A percentile compares a stretch with the other conserved stretches of the same genome.
Evolutionary conservation across 92 coral and sea anemone species (phyloP).

Genomic region (Phymanthus crucifer): DNA sequence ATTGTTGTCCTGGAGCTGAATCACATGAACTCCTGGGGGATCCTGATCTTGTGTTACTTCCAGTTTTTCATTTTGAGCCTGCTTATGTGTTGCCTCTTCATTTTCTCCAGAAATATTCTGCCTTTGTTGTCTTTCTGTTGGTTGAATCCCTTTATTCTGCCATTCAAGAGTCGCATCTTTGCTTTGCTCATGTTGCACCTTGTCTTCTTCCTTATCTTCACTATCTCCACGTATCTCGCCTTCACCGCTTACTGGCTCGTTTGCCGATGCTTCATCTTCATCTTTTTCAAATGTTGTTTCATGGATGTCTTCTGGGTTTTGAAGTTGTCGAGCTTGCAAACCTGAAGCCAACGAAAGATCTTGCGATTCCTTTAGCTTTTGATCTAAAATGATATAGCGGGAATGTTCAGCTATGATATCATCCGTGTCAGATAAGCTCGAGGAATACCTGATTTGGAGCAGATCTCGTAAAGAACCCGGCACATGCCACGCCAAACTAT

Average conservation of each 20-base stretch:
- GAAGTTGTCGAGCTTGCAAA: background rate
- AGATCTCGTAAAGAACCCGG: no score
- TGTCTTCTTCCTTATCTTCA: background rate
- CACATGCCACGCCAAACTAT: background rate
- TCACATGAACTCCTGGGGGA: constrained; percentile 30
- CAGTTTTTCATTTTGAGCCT: background rate
- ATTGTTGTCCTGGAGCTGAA: constrained; percentile 2
- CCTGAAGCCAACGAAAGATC: constrained; percentile 10
- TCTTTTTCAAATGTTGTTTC: background rate
- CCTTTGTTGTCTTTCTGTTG: constrained; percentile 2
- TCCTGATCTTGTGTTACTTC: background rate
- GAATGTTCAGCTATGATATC: no score
- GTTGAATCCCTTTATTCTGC: background rate
- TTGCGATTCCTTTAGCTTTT: background rate
- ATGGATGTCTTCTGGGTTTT: background rate
- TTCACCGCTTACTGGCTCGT: constrained; percentile 3
- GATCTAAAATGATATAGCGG: background rate
- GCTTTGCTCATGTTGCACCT: background rate
- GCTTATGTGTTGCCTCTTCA: background rate
- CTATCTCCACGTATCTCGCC: background rate
- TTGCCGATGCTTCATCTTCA: constrained; percentile 13
- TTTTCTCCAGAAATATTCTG: background rate
- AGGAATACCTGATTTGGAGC: no score
- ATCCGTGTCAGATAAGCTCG: no score
- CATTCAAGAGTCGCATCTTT: background rate